A percentile compares a stretch with the other conserved stretches of the same genome.
Conservation (phyloP, 1,140 invertebrate genomes). For the Drosophila ogumai region DNA sequence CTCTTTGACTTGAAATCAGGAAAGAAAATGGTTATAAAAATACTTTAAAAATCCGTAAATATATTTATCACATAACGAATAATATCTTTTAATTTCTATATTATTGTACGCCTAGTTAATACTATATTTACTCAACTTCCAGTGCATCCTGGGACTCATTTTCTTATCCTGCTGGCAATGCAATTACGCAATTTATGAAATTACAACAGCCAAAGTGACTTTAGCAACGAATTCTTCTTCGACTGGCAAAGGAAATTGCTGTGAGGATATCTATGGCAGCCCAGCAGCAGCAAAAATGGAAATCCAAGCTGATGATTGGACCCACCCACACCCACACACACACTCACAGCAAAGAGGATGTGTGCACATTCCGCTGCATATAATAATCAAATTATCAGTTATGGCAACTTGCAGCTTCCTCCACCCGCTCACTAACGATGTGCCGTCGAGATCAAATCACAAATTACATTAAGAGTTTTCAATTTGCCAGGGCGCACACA, state of each 20-base stretch:
- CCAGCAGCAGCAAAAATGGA: constrained; percentile 30
- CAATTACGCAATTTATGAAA: constrained; percentile 74
- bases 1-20: too few species aligned
- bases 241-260: constrained; percentile 53
- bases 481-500: constrained; percentile 43
- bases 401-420: constrained; percentile 52
- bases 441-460: constrained; percentile 50
- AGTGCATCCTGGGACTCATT: not conserved
- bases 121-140: not conserved
- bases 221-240: constrained; percentile 51
- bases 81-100: too few species aligned
- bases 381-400: constrained; percentile 72
- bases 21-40: not conserved
- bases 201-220: constrained; percentile 57
- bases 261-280: constrained; percentile 24
- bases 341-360: not conserved
- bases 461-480: constrained; percentile 70
- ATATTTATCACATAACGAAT: not conserved
- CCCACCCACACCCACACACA: not conserved
- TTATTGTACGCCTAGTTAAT: not conserved
- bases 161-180: constrained; percentile 30
- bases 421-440: constrained; percentile 24
- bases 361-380: constrained; percentile 15
- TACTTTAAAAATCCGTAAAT: rapidly evolving
- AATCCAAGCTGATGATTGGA: constrained; percentile 33